phyloP scores from a whole-genome alignment of 2,888 invertebrate species.

The Drosophila suboccidentalis region DNA sequence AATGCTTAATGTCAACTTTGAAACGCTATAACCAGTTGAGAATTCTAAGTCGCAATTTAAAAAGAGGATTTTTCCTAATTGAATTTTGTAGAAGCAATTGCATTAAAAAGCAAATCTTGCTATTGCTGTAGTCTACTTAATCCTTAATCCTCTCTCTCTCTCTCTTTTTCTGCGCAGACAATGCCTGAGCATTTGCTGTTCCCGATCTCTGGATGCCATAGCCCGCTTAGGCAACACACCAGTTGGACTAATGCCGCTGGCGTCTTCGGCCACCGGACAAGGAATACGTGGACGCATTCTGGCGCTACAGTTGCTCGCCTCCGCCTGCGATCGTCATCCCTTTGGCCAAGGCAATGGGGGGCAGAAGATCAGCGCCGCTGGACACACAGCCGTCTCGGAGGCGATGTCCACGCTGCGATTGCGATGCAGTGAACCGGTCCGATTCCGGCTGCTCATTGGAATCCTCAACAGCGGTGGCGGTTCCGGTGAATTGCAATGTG shows the following conservation, averaged over 20 bases:
- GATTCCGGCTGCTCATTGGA: slow-evolving; percentile 95
- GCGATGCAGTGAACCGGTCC: slow-evolving; percentile 95
- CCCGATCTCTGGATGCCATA: slow-evolving; percentile 92
- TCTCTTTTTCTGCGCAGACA: slow-evolving; percentile 86
- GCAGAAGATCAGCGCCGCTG: slow-evolving; percentile 87
- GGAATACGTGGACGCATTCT: slow-evolving; percentile 94
- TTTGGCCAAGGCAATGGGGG: slow-evolving; percentile 83
- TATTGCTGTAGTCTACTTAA: not conserved
- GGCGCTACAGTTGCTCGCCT: slow-evolving; percentile 94
- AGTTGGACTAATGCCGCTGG: slow-evolving; percentile 93
- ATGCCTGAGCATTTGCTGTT: slow-evolving; percentile 93
- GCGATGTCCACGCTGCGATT: slow-evolving; percentile 95
- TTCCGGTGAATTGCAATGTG: slow-evolving; percentile 90
- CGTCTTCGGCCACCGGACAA: slow-evolving; percentile 95
- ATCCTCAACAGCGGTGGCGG: slow-evolving; percentile 93
- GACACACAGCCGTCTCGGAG: slow-evolving; percentile 95
- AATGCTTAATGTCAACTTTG: no score
- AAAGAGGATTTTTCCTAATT: no score
- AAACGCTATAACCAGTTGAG: no score
- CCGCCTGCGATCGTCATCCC: slow-evolving; percentile 89
- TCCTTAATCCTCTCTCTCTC: not conserved
- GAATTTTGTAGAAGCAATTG: no score
- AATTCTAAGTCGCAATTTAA: not conserved
- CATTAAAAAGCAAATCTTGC: no score
- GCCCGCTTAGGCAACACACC: slow-evolving; percentile 91